Evolutionary conservation across 2,113 vertebrate genomes (phyloP).

Genomic region (Panthera tigris): DNA sequence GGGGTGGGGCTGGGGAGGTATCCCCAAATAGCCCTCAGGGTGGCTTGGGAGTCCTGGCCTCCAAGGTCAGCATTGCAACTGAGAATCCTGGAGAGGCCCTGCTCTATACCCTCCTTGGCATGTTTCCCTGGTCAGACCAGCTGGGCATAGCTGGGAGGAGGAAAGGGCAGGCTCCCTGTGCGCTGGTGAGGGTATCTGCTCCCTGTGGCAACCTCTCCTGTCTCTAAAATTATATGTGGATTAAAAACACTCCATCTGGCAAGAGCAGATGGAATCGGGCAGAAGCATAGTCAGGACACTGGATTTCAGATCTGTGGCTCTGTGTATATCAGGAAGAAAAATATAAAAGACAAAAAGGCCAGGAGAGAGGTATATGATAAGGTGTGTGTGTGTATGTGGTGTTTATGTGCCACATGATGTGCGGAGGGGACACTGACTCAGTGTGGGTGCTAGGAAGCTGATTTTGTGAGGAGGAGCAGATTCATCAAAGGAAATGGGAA

Average conservation of each 20-base stretch:
- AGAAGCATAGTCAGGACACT: not conserved
- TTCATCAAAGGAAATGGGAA: slow-evolving; percentile 21
- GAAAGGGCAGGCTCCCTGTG: not conserved
- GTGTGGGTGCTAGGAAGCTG: not conserved
- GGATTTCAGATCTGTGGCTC: not conserved
- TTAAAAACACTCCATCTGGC: not conserved
- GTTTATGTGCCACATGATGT: not conserved
- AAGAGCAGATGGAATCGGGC: not conserved
- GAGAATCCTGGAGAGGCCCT: not conserved
- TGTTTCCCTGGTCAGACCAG: not conserved
- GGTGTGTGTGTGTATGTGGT: not conserved
- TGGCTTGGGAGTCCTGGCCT: not conserved
- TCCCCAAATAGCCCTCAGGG: not conserved
- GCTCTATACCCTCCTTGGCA: not conserved
- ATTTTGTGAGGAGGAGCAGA: not conserved
- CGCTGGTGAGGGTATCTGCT: not conserved
- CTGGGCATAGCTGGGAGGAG: not conserved
- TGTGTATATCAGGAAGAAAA: not conserved
- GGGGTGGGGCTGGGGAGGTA: too few relatives aligned
- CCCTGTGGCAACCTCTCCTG: not conserved
- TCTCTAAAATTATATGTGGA: not conserved
- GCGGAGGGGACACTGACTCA: not conserved
- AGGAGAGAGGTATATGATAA: too few relatives aligned
- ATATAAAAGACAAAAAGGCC: not conserved
- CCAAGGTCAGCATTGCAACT: not conserved